A percentile compares a stretch with the other conserved stretches of the same genome.
These are phyloP conservation scores for Drosophila monieri DNA, from an alignment of 2,888 invertebrate species.

Conservation along the genomic window DNA sequence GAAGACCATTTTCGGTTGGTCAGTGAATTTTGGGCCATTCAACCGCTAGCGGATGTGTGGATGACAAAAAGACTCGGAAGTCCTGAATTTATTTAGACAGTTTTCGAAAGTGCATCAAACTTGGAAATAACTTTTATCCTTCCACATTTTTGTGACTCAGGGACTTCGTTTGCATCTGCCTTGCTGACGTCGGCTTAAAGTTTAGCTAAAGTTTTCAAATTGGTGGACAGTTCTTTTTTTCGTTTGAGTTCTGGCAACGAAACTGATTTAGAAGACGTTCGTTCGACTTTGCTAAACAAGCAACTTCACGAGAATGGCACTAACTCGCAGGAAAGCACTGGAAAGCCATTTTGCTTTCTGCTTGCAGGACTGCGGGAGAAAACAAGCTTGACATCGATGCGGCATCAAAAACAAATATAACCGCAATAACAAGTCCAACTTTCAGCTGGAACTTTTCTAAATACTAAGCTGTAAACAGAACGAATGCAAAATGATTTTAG, in stretches of 20 bases:
- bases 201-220: slow-evolving; percentile 59
- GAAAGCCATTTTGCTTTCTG: slow-evolving; percentile 35
- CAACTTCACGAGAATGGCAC: slow-evolving; percentile 33
- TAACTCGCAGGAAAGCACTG: slow-evolving; percentile 3
- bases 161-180: slow-evolving; percentile 44
- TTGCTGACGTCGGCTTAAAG: slow-evolving; percentile 49
- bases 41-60: slow-evolving; percentile 4
- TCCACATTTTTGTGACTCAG: slow-evolving; percentile 2
- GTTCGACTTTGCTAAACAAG: slow-evolving; percentile 32
- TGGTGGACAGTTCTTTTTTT: slow-evolving; percentile 53
- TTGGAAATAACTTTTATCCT: slow-evolving; percentile 56
- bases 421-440: slow-evolving; percentile 45
- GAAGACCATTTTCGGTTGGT: slow-evolving; percentile 1
- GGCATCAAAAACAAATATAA: slow-evolving; percentile 38
- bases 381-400: slow-evolving; percentile 52
- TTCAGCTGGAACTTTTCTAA: slow-evolving; percentile 14
- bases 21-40: slow-evolving; percentile 12
- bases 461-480: slow-evolving; percentile 17
- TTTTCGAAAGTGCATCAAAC: slow-evolving; percentile 51
- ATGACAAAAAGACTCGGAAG: slow-evolving; percentile 2
- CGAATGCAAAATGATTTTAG: slow-evolving; percentile 15
- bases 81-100: slow-evolving; percentile 38
- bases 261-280: slow-evolving; percentile 52
- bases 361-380: slow-evolving; percentile 22
- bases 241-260: slow-evolving; percentile 43